phyloP scores from a whole-genome alignment of 2,888 invertebrate species.

The Athripsodes cinereus region DNA sequence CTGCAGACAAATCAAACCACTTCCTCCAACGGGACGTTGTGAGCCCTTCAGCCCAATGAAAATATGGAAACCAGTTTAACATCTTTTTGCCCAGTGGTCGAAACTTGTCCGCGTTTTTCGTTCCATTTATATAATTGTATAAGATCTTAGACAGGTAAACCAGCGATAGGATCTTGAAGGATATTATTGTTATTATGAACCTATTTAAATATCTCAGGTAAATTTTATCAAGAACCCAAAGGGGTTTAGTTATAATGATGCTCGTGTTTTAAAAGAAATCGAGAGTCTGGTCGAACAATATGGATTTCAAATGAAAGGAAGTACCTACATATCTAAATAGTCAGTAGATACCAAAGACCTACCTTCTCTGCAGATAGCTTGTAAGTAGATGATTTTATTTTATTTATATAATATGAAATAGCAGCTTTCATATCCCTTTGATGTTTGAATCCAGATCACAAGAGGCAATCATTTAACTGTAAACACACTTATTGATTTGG shows the following conservation, averaged over 20 bases:
- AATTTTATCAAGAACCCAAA: neutral
- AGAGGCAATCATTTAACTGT: too few species aligned
- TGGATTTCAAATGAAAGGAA: too few species aligned
- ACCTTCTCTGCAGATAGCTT: too few species aligned
- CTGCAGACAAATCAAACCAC: neutral
- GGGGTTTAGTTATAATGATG: neutral
- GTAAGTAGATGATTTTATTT: too few species aligned
- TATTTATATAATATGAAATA: too few species aligned
- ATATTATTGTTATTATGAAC: neutral
- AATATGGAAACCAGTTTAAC: neutral
- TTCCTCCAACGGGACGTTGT: neutral
- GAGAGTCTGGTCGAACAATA: too few species aligned
- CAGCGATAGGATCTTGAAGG: neutral
- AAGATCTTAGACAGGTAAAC: neutral
- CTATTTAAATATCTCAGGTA: conserved; percentile 1
- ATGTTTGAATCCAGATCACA: too few species aligned
- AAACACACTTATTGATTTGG: too few species aligned
- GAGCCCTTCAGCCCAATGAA: neutral
- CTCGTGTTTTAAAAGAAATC: neutral
- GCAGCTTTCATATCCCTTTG: too few species aligned
- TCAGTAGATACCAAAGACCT: too few species aligned
- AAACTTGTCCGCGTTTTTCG: neutral
- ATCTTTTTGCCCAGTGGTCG: neutral
- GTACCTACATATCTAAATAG: too few species aligned
- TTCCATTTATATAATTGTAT: too few species aligned